Evolutionary conservation across 2,797 vertebrate species (phyloP).

Genomic region (Dendrocincla tyrannina): DNA sequence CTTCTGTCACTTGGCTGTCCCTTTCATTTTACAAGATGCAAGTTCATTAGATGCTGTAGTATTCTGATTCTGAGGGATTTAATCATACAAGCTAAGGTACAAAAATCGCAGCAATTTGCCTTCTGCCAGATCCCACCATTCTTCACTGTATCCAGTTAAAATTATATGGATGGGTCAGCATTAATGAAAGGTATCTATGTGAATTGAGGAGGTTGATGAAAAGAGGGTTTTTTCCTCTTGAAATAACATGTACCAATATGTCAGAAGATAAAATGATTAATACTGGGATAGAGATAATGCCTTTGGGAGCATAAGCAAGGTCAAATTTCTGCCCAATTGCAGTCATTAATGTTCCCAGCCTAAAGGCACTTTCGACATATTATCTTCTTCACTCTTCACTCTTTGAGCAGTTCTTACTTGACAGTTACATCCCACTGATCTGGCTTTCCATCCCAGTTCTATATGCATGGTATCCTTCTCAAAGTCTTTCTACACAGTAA

Average conservation of each 20-base stretch:
- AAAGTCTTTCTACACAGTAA: not conserved
- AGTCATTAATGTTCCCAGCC: not conserved
- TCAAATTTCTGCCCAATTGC: not conserved
- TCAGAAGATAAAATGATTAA: not conserved
- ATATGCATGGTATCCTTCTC: not conserved
- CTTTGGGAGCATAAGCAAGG: not conserved
- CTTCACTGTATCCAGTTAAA: not conserved
- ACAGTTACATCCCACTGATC: not conserved
- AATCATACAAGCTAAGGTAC: not conserved
- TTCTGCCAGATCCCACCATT: not conserved
- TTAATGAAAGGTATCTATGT: not conserved
- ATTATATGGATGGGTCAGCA: not conserved
- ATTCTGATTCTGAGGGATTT: not conserved
- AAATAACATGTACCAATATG: not conserved
- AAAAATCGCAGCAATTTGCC: not conserved
- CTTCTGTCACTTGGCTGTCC: conserved; percentile 62
- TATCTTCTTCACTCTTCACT: not conserved
- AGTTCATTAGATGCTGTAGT: conserved; percentile 27
- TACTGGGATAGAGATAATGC: not conserved
- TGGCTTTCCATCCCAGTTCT: not conserved
- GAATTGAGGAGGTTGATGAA: not conserved
- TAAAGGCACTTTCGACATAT: not conserved
- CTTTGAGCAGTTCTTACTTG: not conserved
- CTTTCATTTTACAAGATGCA: conserved; percentile 20
- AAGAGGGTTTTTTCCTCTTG: not conserved